A percentile compares a stretch with the other conserved stretches of the same genome.
Conservation (phyloP, 1,140 invertebrate genomes). For the Camponotus floridanus region DNA sequence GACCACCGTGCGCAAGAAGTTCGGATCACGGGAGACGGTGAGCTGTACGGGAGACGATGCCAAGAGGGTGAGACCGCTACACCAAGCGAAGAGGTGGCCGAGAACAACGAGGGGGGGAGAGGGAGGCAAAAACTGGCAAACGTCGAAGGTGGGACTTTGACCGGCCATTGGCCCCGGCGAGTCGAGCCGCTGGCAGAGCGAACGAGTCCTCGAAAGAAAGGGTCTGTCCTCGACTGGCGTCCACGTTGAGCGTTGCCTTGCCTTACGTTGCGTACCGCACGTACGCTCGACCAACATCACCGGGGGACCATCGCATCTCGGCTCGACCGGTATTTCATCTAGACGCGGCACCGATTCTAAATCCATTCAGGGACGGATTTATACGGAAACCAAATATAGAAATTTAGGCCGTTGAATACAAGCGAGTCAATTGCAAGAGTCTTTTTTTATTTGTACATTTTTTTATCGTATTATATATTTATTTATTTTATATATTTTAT, state of each 20-base stretch:
- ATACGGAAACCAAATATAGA: neutral
- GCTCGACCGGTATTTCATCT: neutral
- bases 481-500: neutral
- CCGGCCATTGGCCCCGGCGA: conserved; percentile 60
- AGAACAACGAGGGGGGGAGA: conserved; percentile 25
- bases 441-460: too few species aligned
- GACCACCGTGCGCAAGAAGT: conserved; percentile 10
- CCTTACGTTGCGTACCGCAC: conserved; percentile 20
- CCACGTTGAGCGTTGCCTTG: conserved; percentile 19
- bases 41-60: conserved; percentile 23
- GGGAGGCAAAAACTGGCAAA: conserved; percentile 33
- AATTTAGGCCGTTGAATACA: neutral
- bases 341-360: neutral
- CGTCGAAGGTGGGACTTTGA: conserved; percentile 63
- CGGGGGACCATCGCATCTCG: too few species aligned
- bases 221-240: conserved; percentile 51
- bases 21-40: conserved; percentile 15
- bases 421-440: neutral
- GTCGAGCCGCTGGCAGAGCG: conserved; percentile 57
- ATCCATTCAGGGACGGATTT: conserved; percentile 28
- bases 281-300: neutral
- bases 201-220: conserved; percentile 63
- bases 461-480: too few species aligned
- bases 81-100: conserved; percentile 24
- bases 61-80: conserved; percentile 42